Evolutionary conservation across 2,113 vertebrate species (phyloP).

Genomic region (Daphoenositta chrysoptera): DNA sequence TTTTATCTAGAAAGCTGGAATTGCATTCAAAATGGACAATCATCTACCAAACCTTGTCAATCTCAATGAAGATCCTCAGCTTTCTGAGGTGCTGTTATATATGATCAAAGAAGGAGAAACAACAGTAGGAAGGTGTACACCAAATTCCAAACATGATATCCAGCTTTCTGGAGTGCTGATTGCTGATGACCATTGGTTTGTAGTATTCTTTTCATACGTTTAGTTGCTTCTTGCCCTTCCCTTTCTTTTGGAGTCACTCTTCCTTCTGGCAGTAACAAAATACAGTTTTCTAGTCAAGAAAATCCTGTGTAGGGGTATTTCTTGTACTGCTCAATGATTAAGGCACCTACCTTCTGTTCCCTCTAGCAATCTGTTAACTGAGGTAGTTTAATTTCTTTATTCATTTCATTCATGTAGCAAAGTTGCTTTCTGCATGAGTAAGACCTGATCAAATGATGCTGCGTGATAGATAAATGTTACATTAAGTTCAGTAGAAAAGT

Average conservation of each 20-base stretch:
- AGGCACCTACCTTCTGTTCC: not conserved
- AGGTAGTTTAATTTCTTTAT: not conserved
- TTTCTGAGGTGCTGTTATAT: constrained; percentile 94
- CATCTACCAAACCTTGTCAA: constrained; percentile 91
- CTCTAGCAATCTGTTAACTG: not conserved
- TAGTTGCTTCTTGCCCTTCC: not conserved
- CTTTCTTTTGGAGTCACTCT: not conserved
- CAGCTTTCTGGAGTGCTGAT: constrained; percentile 91
- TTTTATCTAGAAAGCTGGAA: constrained; percentile 82
- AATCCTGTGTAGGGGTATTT: not conserved
- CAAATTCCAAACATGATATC: constrained; percentile 83
- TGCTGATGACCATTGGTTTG: constrained; percentile 91
- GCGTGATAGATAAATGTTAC: not conserved
- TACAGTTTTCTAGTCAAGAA: not conserved
- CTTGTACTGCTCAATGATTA: not conserved
- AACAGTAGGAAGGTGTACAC: constrained; percentile 84
- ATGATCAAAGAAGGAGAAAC: constrained; percentile 93
- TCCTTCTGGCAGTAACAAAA: not conserved
- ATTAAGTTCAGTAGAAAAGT: not conserved
- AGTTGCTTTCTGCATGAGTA: not conserved
- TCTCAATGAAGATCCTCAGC: constrained; percentile 94
- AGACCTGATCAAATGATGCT: not conserved
- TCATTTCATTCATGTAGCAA: not conserved
- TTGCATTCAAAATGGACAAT: constrained; percentile 92
- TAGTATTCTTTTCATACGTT: not conserved